Evolutionary conservation across 2,888 invertebrate genomes (phyloP).

Genomic region (Drosophila putrida): DNA sequence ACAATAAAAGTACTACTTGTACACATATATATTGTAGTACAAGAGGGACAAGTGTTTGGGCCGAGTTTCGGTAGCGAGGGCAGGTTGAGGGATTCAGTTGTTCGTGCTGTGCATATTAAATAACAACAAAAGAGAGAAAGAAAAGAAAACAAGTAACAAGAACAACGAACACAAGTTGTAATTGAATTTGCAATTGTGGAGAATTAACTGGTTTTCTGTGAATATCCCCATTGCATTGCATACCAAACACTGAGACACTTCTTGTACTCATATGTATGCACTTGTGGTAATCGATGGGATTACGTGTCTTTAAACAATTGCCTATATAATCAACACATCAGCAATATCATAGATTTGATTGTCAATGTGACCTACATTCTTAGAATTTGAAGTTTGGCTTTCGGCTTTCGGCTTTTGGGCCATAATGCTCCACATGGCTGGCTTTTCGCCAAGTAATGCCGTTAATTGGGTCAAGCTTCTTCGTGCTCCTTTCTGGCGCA

Average conservation of each 20-base stretch:
- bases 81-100: constrained; percentile 34
- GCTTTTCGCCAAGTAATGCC: constrained; percentile 43
- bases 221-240: constrained; percentile 23
- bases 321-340: constrained; percentile 51
- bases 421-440: constrained; percentile 51
- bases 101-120: constrained; percentile 69
- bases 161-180: constrained; percentile 43
- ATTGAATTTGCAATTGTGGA: constrained; percentile 56
- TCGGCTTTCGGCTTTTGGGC: constrained; percentile 30
- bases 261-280: constrained; percentile 18
- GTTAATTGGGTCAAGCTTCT: constrained; percentile 50
- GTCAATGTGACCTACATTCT: constrained; percentile 50
- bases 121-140: constrained; percentile 48
- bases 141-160: constrained; percentile 19
- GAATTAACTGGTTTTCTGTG: constrained; percentile 52
- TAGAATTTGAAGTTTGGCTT: constrained; percentile 25
- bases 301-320: not conserved
- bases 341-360: constrained; percentile 42
- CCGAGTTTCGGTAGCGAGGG: not conserved
- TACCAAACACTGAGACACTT: constrained; percentile 27
- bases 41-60: constrained; percentile 11
- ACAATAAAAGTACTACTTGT: constrained; percentile 45
- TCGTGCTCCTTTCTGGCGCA: constrained; percentile 24
- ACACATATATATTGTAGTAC: constrained; percentile 27
- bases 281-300: not conserved